Conservation (phyloP, 2,888 invertebrate species). For the Gisinianus flammeolus region DNA sequence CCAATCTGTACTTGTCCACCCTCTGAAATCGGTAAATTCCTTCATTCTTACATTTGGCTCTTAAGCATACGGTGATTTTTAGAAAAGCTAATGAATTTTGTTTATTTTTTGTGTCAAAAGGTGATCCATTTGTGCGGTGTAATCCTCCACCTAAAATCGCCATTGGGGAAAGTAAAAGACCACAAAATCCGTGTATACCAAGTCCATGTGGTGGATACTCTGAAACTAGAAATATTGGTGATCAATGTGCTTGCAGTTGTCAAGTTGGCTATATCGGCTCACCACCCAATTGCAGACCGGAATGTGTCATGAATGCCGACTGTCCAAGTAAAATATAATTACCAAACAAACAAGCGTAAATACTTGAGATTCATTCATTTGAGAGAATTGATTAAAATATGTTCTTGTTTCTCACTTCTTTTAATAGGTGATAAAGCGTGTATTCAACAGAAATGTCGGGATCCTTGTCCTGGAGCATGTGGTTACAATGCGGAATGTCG, state of each 20-base stretch:
- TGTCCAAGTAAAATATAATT: neutral
- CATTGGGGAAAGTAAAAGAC: constrained; percentile 50
- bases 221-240: constrained; percentile 78
- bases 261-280: constrained; percentile 62
- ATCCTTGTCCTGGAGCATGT: constrained; percentile 75
- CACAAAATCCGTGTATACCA: constrained; percentile 67
- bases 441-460: constrained; percentile 78
- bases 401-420: constrained; percentile 63
- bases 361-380: neutral
- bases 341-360: neutral
- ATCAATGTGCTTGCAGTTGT: constrained; percentile 73
- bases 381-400: neutral
- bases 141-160: constrained; percentile 58
- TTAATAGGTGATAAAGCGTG: constrained; percentile 83
- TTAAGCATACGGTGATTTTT: too few species aligned
- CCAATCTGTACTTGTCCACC: constrained; percentile 60
- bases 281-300: constrained; percentile 65
- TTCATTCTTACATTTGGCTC: too few species aligned
- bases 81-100: too few species aligned
- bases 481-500: constrained; percentile 59
- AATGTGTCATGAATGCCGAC: constrained; percentile 67
- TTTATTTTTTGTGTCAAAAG: too few species aligned
- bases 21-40: constrained; percentile 53
- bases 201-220: constrained; percentile 74
- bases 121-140: constrained; percentile 63